phyloP scores from a whole-genome alignment of 2,113 vertebrate genomes.

The Pantherophis guttatus region DNA sequence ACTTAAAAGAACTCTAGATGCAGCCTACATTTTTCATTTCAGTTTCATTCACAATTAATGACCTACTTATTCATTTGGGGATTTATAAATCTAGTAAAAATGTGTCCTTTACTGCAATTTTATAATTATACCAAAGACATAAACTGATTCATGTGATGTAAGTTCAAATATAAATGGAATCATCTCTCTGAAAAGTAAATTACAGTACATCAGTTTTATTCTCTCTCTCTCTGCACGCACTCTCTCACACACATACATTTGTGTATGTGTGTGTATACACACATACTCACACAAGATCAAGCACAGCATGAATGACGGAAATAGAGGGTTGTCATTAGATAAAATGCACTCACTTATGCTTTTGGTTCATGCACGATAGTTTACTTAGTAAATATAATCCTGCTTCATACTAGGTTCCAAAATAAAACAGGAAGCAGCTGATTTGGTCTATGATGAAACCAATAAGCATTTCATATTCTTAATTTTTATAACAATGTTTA shows the following conservation, averaged over 20 bases:
- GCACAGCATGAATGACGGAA: not conserved
- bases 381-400: not conserved
- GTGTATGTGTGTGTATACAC: too few relatives aligned
- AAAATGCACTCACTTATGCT: not conserved
- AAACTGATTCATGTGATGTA: not conserved
- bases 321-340: not conserved
- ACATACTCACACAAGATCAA: not conserved
- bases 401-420: not conserved
- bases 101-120: not conserved
- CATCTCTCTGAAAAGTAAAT: not conserved
- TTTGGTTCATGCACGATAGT: not conserved
- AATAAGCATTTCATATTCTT: not conserved
- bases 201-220: not conserved
- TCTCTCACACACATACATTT: not conserved
- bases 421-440: not conserved
- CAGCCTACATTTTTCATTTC: not conserved
- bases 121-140: not conserved
- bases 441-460: not conserved
- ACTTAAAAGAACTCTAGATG: not conserved
- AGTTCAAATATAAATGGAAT: not conserved
- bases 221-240: too few relatives aligned
- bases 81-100: not conserved
- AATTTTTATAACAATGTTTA: constrained; percentile 16
- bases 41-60: not conserved
- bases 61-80: not conserved